Evolutionary conservation across 2,113 vertebrate species (phyloP), one percentile per base, ranked within the genome.

Genomic region (Oreotrochilus melanogaster): DNA sequence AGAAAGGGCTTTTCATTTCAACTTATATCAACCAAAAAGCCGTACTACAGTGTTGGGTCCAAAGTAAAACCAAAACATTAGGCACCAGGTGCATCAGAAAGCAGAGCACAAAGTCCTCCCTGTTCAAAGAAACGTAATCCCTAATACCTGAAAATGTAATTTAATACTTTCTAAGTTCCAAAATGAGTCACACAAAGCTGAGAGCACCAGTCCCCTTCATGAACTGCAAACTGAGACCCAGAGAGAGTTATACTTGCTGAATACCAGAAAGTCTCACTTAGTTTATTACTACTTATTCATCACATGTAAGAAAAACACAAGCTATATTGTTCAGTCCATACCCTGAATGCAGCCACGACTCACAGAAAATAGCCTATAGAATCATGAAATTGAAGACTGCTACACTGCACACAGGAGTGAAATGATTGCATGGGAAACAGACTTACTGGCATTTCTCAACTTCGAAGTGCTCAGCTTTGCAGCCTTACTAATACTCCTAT

Each of bases 11-110:
- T 89, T 92, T 75, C 30, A 84, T 78, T 88, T 84, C 57, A 78
- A 39, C 22, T 70, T 72, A 60, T 66, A 42, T 67, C 78, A 75
- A 74, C 28, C 39, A 45, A 85, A 64, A 7, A 64, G 18, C 27
- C 48, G 78, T 51, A 64, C 60, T 35, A 51, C 11, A 42, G 67
- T 10, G 15, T 16, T 69, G 24, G 37, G 54, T 35, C 22, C 45
- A 89, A 89, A 82, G 24, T 65, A 89, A 96, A 95, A n/a, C 30
- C 42, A 66, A 85, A 87, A 67, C 17, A 82, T 42, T 39, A 92
- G 58, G 58, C 22, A 95, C 23, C 67, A 89, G 24, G 35, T 89
- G 48, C 65, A 78, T 23, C 0, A 0, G 23, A 48, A 94, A 89
- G 35, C 50, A 78, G 61, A 87, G 18, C 30, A 92, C n/a, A 65